Percentiles rank a stretch among this genome's conserved stretches.
Evolutionary conservation across 2,797 vertebrate species (phyloP).

Genomic region (Choloepus didactylus): DNA sequence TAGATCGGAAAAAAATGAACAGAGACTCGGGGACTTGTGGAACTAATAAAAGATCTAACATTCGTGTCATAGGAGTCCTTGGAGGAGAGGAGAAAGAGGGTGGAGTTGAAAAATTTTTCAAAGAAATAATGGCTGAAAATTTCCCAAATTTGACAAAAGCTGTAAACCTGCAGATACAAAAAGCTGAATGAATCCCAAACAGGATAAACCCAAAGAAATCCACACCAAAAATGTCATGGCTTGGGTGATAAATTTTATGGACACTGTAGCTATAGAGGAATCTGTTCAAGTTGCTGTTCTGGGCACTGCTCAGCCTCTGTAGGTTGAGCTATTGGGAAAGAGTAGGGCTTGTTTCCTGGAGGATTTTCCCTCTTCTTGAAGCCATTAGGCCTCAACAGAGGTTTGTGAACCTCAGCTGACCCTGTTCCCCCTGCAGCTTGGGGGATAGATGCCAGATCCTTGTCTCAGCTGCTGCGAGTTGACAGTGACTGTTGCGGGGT

Average conservation of each 20-base stretch:
- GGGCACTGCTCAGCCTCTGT: neutral
- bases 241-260: neutral
- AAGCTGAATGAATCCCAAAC: neutral
- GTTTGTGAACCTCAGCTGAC: neutral
- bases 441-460: neutral
- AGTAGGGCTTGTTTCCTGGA: neutral
- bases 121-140: neutral
- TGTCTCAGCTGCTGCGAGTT: neutral
- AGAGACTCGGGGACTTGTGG: neutral
- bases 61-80: neutral
- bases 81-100: neutral
- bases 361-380: neutral
- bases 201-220: neutral
- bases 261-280: neutral
- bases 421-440: neutral
- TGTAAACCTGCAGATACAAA: neutral
- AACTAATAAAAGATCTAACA: neutral
- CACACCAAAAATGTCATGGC: fast-evolving
- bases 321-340: neutral
- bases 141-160: neutral
- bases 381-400: neutral
- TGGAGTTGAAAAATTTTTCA: neutral
- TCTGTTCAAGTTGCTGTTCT: neutral
- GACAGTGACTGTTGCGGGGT: neutral
- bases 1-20: neutral